These are phyloP conservation scores for Spodoptera exigua DNA, from an alignment of 2,888 invertebrate species.

Conservation along the genomic window DNA sequence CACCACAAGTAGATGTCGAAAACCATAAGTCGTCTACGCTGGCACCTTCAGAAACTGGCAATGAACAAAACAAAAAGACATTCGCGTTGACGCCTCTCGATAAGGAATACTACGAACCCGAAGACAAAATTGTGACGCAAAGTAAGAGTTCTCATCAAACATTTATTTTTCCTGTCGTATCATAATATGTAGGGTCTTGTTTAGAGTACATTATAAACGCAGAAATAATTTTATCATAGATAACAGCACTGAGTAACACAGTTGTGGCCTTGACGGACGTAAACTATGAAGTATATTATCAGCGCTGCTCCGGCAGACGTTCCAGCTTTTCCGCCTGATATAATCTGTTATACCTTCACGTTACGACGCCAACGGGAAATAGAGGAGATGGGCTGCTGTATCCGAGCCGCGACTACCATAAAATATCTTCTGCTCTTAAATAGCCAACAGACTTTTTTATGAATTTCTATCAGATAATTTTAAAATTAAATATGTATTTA, in stretches of 20 bases:
- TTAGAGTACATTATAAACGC: not conserved
- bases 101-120: slow-evolving; percentile 66
- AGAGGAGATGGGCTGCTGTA: not conserved
- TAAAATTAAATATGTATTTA: no score
- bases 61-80: slow-evolving; percentile 44
- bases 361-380: slow-evolving; percentile 1
- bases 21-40: not conserved
- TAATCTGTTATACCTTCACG: not conserved
- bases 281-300: slow-evolving; percentile 5
- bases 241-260: not conserved
- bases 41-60: not conserved
- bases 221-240: not conserved
- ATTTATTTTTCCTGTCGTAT: slow-evolving; percentile 1
- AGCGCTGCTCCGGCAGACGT: slow-evolving; percentile 11
- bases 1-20: not conserved
- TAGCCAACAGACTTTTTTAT: no score
- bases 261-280: not conserved
- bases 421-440: no score
- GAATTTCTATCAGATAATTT: no score
- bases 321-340: slow-evolving; percentile 6
- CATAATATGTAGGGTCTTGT: slow-evolving; percentile 1
- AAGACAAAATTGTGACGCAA: slow-evolving; percentile 37
- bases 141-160: slow-evolving; percentile 56
- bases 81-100: slow-evolving; percentile 75
- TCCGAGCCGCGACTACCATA: no score